A percentile compares a stretch with the other conserved stretches of the same genome.
phyloP scores from a whole-genome alignment of 2,888 invertebrate species.

The Spodoptera picta region DNA sequence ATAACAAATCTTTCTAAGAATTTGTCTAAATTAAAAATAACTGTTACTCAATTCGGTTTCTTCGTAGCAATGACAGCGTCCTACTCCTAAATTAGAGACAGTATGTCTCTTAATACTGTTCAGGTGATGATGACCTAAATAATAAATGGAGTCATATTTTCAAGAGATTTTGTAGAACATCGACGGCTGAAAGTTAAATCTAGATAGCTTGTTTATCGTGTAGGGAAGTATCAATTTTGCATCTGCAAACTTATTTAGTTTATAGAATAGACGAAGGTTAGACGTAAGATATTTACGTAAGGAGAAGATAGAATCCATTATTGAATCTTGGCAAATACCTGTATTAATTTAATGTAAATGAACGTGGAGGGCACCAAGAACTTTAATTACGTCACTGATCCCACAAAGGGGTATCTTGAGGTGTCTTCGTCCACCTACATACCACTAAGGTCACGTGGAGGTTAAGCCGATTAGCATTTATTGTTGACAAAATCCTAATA shows the following conservation, averaged over 20 bases:
- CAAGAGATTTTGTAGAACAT: too few species aligned
- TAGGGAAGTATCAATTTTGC: too few species aligned
- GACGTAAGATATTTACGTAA: too few species aligned
- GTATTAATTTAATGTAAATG: too few species aligned
- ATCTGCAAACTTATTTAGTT: too few species aligned
- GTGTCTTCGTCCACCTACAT: constrained; percentile 17
- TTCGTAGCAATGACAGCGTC: constrained; percentile 17
- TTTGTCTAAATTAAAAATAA: constrained; percentile 22
- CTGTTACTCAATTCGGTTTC: constrained; percentile 22
- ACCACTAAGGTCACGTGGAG: constrained; percentile 19
- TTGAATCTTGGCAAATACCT: too few species aligned
- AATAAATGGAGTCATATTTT: too few species aligned
- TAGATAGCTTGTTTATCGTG: too few species aligned
- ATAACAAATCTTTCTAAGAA: constrained; percentile 21
- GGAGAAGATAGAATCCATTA: too few species aligned
- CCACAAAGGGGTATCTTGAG: constrained; percentile 16
- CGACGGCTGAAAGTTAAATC: too few species aligned
- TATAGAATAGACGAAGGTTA: too few species aligned
- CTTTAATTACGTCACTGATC: constrained; percentile 1
- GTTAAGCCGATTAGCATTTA: constrained; percentile 28
- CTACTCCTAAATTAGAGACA: constrained; percentile 8
- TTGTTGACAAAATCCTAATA: constrained; percentile 28
- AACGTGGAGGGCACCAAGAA: too few species aligned
- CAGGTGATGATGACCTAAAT: neutral
- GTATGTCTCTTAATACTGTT: neutral